Conservation (phyloP, 2,888 invertebrate genomes). For the Platerodrilus igneus region DNA sequence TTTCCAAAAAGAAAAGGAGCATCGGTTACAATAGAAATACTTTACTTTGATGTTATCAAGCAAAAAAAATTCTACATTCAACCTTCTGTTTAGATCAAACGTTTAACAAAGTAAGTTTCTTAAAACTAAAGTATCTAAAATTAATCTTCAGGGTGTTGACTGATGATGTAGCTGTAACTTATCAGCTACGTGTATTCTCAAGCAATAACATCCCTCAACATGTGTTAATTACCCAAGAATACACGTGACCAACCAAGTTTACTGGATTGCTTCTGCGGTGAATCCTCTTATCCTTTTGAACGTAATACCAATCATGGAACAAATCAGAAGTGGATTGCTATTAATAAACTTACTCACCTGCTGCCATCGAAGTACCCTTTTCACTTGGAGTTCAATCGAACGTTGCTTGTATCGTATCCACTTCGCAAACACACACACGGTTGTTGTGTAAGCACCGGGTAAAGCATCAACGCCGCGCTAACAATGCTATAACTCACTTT, state of each 20-base stretch:
- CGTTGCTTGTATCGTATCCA: constrained; percentile 1
- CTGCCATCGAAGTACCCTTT: no score
- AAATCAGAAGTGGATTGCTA: no score
- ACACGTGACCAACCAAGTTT: constrained; percentile 92
- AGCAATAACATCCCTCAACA: constrained; percentile 95
- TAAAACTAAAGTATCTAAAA: not conserved
- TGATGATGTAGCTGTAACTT: constrained; percentile 52
- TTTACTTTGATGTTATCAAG: no score
- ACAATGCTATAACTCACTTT: constrained; percentile 21
- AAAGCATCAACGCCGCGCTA: constrained; percentile 8
- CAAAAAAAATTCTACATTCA: no score
- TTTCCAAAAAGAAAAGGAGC: no score
- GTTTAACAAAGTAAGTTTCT: not conserved
- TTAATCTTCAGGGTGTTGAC: constrained; percentile 22
- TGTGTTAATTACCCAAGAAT: constrained; percentile 99
- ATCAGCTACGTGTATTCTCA: constrained; percentile 99
- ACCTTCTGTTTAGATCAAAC: not conserved
- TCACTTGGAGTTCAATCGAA: no score
- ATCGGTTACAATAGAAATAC: no score
- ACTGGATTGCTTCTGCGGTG: no score
- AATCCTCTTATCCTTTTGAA: constrained; percentile 5
- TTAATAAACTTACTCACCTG: no score
- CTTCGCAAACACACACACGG: constrained; percentile 3
- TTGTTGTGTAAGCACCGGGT: constrained; percentile 7
- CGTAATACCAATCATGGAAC: no score